A percentile compares a stretch with the other conserved stretches of the same genome.
These are phyloP conservation scores for Nasonia longicornis DNA, from an alignment of 1,140 invertebrate genomes.

Conservation along the genomic window DNA sequence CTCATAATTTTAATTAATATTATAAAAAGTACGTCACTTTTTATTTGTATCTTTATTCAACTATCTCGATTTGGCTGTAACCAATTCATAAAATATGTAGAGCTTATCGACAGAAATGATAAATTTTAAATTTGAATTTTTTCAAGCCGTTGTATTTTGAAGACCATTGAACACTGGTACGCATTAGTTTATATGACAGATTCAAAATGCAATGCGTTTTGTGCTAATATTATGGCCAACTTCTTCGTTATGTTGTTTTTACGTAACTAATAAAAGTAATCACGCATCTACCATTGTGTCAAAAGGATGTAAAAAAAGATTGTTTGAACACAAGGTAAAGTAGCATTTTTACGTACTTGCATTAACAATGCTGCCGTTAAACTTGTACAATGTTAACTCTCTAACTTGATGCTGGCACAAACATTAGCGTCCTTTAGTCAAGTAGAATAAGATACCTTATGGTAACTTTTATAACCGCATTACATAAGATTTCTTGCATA, in stretches of 20 bases:
- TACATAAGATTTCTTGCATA: no score
- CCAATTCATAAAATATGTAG: neutral
- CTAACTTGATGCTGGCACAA: neutral
- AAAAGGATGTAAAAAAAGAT: neutral
- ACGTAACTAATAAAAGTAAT: neutral
- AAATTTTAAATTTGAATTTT: slow-evolving; percentile 9
- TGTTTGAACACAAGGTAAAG: neutral
- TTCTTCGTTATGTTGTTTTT: slow-evolving; percentile 4
- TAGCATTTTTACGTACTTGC: neutral
- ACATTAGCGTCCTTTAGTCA: neutral
- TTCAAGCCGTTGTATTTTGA: no score
- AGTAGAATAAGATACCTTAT: neutral
- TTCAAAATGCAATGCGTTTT: slow-evolving; percentile 8
- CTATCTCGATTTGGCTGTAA: neutral
- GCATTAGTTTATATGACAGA: neutral
- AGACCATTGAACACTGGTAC: neutral
- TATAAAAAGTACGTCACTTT: neutral
- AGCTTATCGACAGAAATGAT: neutral
- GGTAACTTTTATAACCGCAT: neutral
- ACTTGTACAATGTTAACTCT: slow-evolving; percentile 17
- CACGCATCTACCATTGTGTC: neutral
- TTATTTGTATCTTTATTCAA: neutral
- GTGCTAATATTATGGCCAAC: neutral
- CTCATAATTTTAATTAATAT: neutral
- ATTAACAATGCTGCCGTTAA: slow-evolving; percentile 1